Evolutionary conservation across 2,113 vertebrate species (phyloP), one percentile per base, ranked within the genome.

Genomic region (Gracilinanus agilis): DNA sequence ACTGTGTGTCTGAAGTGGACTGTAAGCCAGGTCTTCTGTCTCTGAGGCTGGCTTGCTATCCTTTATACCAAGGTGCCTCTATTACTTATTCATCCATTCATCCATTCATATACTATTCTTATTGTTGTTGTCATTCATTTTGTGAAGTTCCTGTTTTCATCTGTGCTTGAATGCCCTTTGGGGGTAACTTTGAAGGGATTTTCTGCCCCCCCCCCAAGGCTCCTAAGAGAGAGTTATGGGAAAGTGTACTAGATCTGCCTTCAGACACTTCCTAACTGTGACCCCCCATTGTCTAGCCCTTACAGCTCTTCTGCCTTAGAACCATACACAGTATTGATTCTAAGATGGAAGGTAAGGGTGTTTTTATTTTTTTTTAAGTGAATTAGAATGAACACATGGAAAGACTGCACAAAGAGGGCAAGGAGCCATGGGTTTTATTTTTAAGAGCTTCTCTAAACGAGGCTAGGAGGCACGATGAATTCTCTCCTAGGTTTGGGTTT

Each of bases 381-480:
- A 61, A 10, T 90, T 95, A 67, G 56, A 94, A 61, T 96, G n/a
- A 90, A 19, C 44, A 83, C 44, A 55, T 55, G 91, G 61, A 89
- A 95, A 94, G 58, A 91, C 90, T 90, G 23, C 3, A 27, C 13
- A 40, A 9, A 49, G 89, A 24, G 25, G 56, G 27, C 25, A 27
- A 11, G 29, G 58, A 61, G 10, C 58, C 27, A 61, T 61, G 10
- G 27, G 27, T 29, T 61, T 9, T 61, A 27, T 29, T 25, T 11
- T 61, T 61, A 29, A 61, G 27, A 29, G 58, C 2, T 61, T 61
- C 58, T 61, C 58, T 61, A 49, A 49, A 49, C 5, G 27, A 61
- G 58, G 27, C 21, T 56, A 29, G 9, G 58, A 29, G 27, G 10
- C 0, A 12, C 27, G 11, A 13, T 12, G 3, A 29, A 61, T 29